These are phyloP conservation scores for Entomobrya multifasciata DNA, from an alignment of 2,888 invertebrate species.

Conservation along the genomic window DNA sequence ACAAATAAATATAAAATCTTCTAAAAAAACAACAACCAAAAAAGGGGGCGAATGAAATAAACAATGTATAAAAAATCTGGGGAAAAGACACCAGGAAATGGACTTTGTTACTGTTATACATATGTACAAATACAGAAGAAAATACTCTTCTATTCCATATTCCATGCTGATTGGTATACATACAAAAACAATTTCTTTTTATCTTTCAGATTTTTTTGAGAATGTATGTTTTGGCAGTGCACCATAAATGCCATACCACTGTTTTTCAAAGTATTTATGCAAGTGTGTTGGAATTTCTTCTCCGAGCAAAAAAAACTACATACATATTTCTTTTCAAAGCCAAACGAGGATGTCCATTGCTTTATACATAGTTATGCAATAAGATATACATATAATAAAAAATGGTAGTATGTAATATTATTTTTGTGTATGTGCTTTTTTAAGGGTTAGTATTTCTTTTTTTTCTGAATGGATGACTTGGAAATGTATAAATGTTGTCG, in stretches of 20 bases:
- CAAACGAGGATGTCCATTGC: background rate
- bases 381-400: background rate
- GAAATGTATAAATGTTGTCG: conserved; percentile 23
- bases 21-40: conserved; percentile 18
- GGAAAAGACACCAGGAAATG: conserved; percentile 57
- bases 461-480: conserved; percentile 16
- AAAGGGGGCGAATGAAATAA: conserved; percentile 54
- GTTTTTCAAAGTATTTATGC: conserved; percentile 21
- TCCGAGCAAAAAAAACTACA: background rate
- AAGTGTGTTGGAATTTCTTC: background rate
- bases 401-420: background rate
- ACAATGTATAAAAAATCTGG: conserved; percentile 34
- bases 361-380: too few species aligned
- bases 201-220: conserved; percentile 12
- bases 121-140: too few species aligned
- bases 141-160: conserved; percentile 21
- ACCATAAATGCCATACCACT: conserved; percentile 8
- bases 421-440: conserved; percentile 11
- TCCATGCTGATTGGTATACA: background rate
- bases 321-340: background rate
- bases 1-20: conserved; percentile 6
- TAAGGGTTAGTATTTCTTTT: conserved; percentile 9
- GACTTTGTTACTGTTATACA: conserved; percentile 62
- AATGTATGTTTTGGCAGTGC: conserved; percentile 13
- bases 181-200: background rate